These are phyloP conservation scores for Myripristis murdjan DNA, from an alignment of 2,797 vertebrate species.

Conservation along the genomic window DNA sequence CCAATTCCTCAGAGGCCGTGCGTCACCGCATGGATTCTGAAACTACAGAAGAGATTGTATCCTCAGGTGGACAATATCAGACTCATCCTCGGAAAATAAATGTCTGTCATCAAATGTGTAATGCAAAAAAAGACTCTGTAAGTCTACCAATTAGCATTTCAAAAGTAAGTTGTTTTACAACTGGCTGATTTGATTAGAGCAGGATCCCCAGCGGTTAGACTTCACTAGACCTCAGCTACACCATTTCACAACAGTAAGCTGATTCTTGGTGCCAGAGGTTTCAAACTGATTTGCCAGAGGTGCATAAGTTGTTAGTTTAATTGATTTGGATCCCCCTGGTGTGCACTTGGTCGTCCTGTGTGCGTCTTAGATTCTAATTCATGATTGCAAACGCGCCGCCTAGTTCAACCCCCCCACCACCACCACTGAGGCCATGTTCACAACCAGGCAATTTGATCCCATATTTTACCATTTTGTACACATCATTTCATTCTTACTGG, in stretches of 20 bases:
- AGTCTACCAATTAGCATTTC: background rate
- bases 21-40: background rate
- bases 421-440: slow-evolving; percentile 39
- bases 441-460: slow-evolving; percentile 3
- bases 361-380: slow-evolving; percentile 3
- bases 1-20: background rate
- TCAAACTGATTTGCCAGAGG: slow-evolving; percentile 1
- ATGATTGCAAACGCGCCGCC: slow-evolving; percentile 23
- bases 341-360: background rate
- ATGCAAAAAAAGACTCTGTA: no score
- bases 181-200: slow-evolving; percentile 6
- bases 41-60: background rate
- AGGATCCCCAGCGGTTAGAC: background rate
- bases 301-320: slow-evolving; percentile 8
- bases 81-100: background rate
- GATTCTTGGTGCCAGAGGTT: background rate
- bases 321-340: slow-evolving; percentile 33
- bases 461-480: slow-evolving; percentile 49
- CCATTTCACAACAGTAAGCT: slow-evolving; percentile 4
- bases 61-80: background rate
- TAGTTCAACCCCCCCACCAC: slow-evolving; percentile 25
- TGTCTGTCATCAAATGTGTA: background rate
- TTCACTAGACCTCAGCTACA: slow-evolving; percentile 2
- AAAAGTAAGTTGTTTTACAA: slow-evolving; percentile 7
- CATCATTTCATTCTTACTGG: slow-evolving; percentile 43